These are phyloP conservation scores for Hippoglossus hippoglossus DNA, from an alignment of 2,797 vertebrate species.

Conservation along the genomic window DNA sequence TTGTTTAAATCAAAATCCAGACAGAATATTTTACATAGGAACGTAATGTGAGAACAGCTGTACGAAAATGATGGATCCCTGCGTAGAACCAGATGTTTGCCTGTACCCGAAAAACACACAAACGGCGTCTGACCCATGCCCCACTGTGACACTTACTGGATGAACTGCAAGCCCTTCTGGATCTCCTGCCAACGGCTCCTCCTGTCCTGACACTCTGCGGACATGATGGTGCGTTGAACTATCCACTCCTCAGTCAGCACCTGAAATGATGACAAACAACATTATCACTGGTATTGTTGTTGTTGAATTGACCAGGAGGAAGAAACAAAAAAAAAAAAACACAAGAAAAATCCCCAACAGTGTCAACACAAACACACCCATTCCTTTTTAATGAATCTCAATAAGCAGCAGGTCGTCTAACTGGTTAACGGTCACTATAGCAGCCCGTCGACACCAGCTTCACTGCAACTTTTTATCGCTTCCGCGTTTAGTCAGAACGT, in stretches of 20 bases:
- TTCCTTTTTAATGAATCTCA: not conserved
- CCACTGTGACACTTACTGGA: constrained; percentile 87
- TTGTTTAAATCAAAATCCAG: too few species aligned
- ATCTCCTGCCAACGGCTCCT: constrained; percentile 93
- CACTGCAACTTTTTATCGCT: constrained; percentile 5
- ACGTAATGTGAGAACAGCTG: too few species aligned
- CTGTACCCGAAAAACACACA: not conserved
- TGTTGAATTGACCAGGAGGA: not conserved
- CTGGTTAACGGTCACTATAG: constrained; percentile 8
- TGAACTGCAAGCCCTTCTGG: constrained; percentile 95
- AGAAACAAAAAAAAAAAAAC: too few species aligned
- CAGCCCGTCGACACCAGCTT: not conserved
- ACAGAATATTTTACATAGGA: not conserved
- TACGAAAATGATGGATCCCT: too few species aligned
- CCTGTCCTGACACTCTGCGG: constrained; percentile 89
- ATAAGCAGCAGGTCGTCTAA: not conserved
- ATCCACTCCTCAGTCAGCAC: constrained; percentile 76
- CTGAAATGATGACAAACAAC: constrained; percentile 73
- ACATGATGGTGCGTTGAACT: constrained; percentile 89
- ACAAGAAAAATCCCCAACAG: not conserved
- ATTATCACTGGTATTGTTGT: not conserved
- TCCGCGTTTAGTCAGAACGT: constrained; percentile 64
- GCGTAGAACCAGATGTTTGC: not conserved
- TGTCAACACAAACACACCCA: not conserved
- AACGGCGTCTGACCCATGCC: not conserved